Percentiles rank a stretch among this genome's conserved stretches.
Evolutionary conservation across 1,140 invertebrate species (phyloP).

Genomic region (Drosophila novamexicana): DNA sequence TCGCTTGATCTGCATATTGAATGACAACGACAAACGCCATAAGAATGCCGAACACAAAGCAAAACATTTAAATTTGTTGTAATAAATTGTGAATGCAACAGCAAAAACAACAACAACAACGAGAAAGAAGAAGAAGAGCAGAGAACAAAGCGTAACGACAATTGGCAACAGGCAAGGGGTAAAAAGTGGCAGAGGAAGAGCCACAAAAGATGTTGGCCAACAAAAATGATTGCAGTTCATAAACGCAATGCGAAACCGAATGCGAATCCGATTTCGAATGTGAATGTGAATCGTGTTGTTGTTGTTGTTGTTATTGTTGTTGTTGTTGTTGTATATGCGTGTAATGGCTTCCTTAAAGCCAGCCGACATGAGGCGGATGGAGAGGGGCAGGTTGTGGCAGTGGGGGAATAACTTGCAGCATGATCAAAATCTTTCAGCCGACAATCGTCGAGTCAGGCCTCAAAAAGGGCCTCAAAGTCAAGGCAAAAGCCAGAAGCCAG

Average conservation of each 20-base stretch:
- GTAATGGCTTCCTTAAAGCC: slow-evolving; percentile 83
- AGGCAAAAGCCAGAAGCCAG: slow-evolving; percentile 10
- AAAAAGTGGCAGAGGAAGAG: slow-evolving; percentile 7
- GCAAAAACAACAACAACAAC: neutral
- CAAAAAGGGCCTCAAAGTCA: slow-evolving; percentile 33
- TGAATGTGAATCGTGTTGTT: slow-evolving; percentile 20
- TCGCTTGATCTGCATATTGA: slow-evolving; percentile 45
- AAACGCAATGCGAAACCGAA: slow-evolving; percentile 38
- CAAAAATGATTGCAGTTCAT: slow-evolving; percentile 71
- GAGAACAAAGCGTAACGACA: slow-evolving; percentile 56
- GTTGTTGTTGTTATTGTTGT: slow-evolving; percentile 39
- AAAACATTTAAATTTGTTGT: slow-evolving; percentile 80
- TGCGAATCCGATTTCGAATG: slow-evolving; percentile 25
- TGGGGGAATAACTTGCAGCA: slow-evolving; percentile 25
- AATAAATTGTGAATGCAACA: slow-evolving; percentile 67
- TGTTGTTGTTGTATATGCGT: slow-evolving; percentile 66
- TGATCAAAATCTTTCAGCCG: slow-evolving; percentile 73
- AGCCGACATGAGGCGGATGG: slow-evolving; percentile 32
- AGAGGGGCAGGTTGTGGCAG: too few relatives aligned
- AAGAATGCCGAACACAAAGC: slow-evolving; percentile 65
- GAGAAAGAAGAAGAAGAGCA: neutral
- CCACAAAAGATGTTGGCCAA: slow-evolving; percentile 38
- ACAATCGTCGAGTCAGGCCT: slow-evolving; percentile 17
- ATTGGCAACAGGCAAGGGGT: slow-evolving; percentile 29
- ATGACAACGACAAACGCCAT: slow-evolving; percentile 44